Evolutionary conservation across 2,113 vertebrate genomes (phyloP).

Genomic region (Promerops cafer): DNA sequence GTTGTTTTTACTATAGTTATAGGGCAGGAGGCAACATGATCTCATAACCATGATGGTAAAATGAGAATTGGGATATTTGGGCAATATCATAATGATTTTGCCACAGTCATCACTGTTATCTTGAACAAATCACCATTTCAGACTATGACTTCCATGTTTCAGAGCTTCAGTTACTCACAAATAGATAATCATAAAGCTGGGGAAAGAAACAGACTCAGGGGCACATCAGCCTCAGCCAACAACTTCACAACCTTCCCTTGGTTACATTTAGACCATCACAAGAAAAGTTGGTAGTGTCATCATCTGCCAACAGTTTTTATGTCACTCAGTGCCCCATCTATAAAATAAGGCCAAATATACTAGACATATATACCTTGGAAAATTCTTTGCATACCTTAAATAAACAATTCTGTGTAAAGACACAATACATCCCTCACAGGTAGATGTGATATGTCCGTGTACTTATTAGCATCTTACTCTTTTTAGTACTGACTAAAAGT

Average conservation of each 20-base stretch:
- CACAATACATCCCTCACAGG: neutral
- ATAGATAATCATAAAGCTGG: neutral
- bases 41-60: neutral
- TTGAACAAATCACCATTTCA: neutral
- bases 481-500: neutral
- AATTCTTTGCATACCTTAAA: neutral
- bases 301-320: neutral
- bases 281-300: neutral
- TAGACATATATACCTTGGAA: neutral
- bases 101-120: neutral
- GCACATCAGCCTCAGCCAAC: neutral
- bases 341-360: neutral
- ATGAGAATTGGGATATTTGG: neutral
- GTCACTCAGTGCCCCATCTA: neutral
- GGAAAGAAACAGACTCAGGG: neutral
- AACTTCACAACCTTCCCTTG: neutral
- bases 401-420: neutral
- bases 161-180: neutral
- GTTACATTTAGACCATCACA: neutral
- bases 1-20: neutral
- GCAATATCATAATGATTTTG: neutral
- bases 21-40: neutral
- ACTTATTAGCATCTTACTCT: neutral
- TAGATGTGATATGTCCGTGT: neutral
- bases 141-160: neutral